A percentile compares a stretch with the other conserved stretches of the same genome.
These are phyloP conservation scores for Kryptopterus vitreolus DNA, from an alignment of 2,797 vertebrate species.

Conservation along the genomic window DNA sequence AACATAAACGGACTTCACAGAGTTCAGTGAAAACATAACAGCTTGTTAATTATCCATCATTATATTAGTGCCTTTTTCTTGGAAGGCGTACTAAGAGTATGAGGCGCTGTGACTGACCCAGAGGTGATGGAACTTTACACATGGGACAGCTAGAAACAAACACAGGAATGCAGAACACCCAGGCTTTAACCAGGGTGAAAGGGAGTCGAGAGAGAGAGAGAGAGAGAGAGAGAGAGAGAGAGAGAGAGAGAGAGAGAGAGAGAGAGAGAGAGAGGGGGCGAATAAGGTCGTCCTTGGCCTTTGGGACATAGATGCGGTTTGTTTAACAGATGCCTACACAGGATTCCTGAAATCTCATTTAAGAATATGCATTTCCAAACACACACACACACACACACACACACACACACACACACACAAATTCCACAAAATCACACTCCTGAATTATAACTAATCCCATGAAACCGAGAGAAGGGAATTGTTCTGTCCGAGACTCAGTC, in stretches of 20 bases:
- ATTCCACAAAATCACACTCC: slow-evolving; percentile 44
- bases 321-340: slow-evolving; percentile 52
- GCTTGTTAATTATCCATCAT: slow-evolving; percentile 2
- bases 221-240: slow-evolving; percentile 42
- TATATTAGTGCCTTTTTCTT: slow-evolving; percentile 6
- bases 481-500: slow-evolving; percentile 20
- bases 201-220: slow-evolving; percentile 9
- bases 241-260: slow-evolving; percentile 15
- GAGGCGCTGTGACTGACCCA: slow-evolving; percentile 18
- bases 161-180: slow-evolving; percentile 52
- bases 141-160: slow-evolving; percentile 34
- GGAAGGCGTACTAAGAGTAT: neutral
- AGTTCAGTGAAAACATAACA: neutral
- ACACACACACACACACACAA: slow-evolving; percentile 21
- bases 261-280: neutral
- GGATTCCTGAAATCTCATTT: slow-evolving; percentile 45
- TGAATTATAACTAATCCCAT: slow-evolving; percentile 46
- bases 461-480: slow-evolving; percentile 30
- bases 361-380: slow-evolving; percentile 34
- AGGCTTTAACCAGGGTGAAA: slow-evolving; percentile 58
- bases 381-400: slow-evolving; percentile 35
- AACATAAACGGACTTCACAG: neutral
- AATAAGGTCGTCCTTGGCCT: slow-evolving; percentile 44
- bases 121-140: slow-evolving; percentile 41
- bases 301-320: slow-evolving; percentile 40